Base-by-base conservation (phyloP, 2,888 invertebrate species). In the Clusia tigrina region DNA sequence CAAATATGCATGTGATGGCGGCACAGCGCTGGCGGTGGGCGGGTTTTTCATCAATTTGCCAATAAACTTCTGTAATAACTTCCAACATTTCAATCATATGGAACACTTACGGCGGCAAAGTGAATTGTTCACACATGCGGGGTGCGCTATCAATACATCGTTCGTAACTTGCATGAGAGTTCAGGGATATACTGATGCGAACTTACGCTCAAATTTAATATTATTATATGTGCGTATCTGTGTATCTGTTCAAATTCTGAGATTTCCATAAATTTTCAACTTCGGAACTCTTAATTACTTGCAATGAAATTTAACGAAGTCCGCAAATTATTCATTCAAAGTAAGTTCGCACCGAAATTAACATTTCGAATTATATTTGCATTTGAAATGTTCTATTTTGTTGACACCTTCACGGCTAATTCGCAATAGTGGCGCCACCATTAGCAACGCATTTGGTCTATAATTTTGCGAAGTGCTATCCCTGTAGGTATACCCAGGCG, bases 11-110 rank as follows among this genome's bases (percentile, higher is more conserved):
- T 48, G 42, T 42, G 42, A 42, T 3, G 42, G 42, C 2, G 6
- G 6, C 2, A 6, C n/a, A 15, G 42, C n/a, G 42, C n/a, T 42
- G 42, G 42, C 12, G 42, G 42, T 6, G n/a, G 6, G 22, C 5
- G 32, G 22, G 52, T 52, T 42, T 15, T 24, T 74, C 74, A 75
- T 76, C 74, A 78, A 76, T 76, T 75, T 73, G 76, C 77, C 76
- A 77, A 76, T 78, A 78, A 78, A 76, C 68, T 77, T 74, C 71
- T 71, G 71, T 67, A 76, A 9, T 6, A 78, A 76, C 77, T 77
- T 74, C 69, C 69, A 71, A 77, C 78, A 78, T 75, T 76, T 78
- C 77, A 74, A 76, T 77, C 77, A 77, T 73, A 71, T 61, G 74
- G 66, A 72, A 67, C 73, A 68, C 69, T 71, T 53, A 68, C 3